Evolutionary conservation across 2,888 invertebrate genomes (phyloP), one percentile per base, ranked within the genome.

Genomic region (Synergus laeviventris): DNA sequence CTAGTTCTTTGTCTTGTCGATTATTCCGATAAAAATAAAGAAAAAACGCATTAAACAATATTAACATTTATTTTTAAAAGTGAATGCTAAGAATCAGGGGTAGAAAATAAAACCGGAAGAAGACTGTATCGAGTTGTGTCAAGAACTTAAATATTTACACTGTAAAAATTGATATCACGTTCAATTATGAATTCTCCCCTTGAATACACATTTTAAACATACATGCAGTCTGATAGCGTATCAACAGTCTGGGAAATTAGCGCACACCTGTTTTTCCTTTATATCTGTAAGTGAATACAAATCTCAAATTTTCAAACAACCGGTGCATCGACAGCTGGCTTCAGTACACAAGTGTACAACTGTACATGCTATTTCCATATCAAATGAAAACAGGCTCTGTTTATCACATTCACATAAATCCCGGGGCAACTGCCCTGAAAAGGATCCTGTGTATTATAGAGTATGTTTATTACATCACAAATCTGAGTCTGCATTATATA

Each of bases 391-490:
- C 31, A 31, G 39, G 21, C 39, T 38, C 62, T 64, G 42, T 64
- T 64, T 42, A 64, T 64, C 64, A 42, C 24, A 42, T 64, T 64
- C 42, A 18, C 39, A 64, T 64, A 64, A 64, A 42, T 64, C 64
- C 21, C 24, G 14, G 64, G 42, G 24, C 14, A 64, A 64, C 64
- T 14, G 16, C 64, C 64, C 64, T 64, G 39, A 18, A 18, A 42
- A 64, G 64, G 24, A 24, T 64, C 39, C 18, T 39, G 21, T 39
- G 21, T 2, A 64, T 42, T 64, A n/a, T n/a, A 18, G 18, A 21
- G 21, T 42, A 64, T n/a, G 7, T 42, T 64, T 42, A 42, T 7
- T 12, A n/a, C 16, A 7, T 1, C 45, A 39, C 9, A 39, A 39
- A 11, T 39, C 8, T 2, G 11, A 1, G 11, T 39, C 1, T 39